These are phyloP conservation scores for Polyergus mexicanus DNA, from an alignment of 1,140 invertebrate genomes.

Conservation along the genomic window DNA sequence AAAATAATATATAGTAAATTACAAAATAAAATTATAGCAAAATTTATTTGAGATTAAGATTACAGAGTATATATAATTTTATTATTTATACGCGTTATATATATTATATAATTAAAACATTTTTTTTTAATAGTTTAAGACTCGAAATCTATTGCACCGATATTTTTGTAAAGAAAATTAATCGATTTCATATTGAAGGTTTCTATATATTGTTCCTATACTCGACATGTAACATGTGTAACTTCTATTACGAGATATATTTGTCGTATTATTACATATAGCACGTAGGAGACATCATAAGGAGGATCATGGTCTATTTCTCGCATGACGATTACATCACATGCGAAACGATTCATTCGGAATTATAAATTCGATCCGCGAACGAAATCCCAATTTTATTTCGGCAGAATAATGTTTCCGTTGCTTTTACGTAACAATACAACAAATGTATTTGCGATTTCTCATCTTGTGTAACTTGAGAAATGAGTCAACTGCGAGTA, in stretches of 20 bases:
- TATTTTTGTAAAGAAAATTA: neutral
- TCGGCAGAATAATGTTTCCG: conserved; percentile 1
- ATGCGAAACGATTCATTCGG: neutral
- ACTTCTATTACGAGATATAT: neutral
- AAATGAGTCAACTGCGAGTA: no score
- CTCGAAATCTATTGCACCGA: no score
- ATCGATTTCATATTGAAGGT: neutral
- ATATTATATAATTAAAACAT: no score
- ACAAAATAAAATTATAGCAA: neutral
- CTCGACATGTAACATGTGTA: neutral
- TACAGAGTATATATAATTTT: neutral
- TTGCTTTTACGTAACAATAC: no score
- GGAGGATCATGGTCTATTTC: neutral
- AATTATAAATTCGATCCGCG: conserved; percentile 34
- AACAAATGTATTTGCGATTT: no score
- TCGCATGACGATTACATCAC: conserved; percentile 23
- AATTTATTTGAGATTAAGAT: neutral
- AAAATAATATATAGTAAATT: neutral
- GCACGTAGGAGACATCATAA: neutral
- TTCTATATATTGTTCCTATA: no score
- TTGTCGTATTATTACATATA: neutral
- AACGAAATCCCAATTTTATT: neutral
- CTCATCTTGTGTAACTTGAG: neutral
- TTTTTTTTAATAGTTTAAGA: no score
- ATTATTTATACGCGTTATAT: no score